Conservation (phyloP, 2,888 invertebrate genomes). For the Amphimallon solstitiale region DNA sequence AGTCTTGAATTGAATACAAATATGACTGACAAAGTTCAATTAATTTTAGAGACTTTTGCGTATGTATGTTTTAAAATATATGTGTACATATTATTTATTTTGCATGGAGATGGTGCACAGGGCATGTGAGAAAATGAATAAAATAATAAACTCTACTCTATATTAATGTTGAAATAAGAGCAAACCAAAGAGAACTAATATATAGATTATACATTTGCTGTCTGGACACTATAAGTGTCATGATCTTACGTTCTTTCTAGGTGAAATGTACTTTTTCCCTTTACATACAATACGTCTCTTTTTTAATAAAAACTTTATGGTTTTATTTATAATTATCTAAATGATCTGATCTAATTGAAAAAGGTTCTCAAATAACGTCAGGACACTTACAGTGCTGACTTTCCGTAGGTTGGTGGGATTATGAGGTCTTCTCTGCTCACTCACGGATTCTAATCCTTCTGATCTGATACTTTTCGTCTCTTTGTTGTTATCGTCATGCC, state of each 20-base stretch:
- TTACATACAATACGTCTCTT: slow-evolving; percentile 35
- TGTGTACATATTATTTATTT: neutral
- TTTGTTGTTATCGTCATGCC: slow-evolving; percentile 88
- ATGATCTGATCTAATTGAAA: slow-evolving; percentile 44
- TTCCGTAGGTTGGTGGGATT: slow-evolving; percentile 80
- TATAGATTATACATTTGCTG: slow-evolving; percentile 49
- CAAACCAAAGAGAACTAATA: slow-evolving; percentile 37
- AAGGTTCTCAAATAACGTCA: slow-evolving; percentile 54
- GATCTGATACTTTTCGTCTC: slow-evolving; percentile 89
- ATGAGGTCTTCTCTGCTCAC: slow-evolving; percentile 77
- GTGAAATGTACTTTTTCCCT: slow-evolving; percentile 1
- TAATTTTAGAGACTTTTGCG: slow-evolving; percentile 9
- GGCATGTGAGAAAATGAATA: slow-evolving; percentile 31
- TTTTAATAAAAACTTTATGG: slow-evolving; percentile 2
- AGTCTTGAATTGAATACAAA: too few relatives aligned
- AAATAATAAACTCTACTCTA: slow-evolving; percentile 33
- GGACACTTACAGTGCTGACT: slow-evolving; percentile 90
- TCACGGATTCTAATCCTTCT: slow-evolving; percentile 89
- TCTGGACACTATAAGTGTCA: slow-evolving; percentile 65
- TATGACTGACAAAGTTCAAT: neutral
- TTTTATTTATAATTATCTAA: slow-evolving; percentile 19
- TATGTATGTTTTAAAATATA: neutral
- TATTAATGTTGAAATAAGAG: slow-evolving; percentile 7
- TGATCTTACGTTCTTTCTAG: slow-evolving; percentile 52
- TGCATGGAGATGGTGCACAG: slow-evolving; percentile 32